Percentiles rank a stretch among this genome's conserved stretches.
These are phyloP conservation scores for Zaprionus camerounensis DNA, from an alignment of 1,140 invertebrate species.

Conservation along the genomic window DNA sequence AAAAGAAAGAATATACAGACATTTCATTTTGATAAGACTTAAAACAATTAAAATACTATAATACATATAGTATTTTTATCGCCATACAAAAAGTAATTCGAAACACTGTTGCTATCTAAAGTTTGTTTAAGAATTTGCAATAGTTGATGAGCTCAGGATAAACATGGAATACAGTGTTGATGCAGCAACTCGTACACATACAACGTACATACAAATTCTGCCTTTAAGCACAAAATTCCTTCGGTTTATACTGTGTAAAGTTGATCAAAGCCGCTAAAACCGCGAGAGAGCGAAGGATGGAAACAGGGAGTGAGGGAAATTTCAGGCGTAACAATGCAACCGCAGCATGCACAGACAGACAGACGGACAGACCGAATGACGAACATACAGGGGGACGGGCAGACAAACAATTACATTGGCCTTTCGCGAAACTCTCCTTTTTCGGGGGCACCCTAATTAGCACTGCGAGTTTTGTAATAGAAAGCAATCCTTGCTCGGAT, in stretches of 20 bases:
- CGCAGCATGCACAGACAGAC: constrained; percentile 3
- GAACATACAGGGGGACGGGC: not conserved
- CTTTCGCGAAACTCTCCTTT: not conserved
- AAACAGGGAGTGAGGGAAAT: not conserved
- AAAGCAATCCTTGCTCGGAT: constrained; percentile 51
- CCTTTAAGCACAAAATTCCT: constrained; percentile 15
- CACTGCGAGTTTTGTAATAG: constrained; percentile 52
- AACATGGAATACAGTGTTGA: not conserved
- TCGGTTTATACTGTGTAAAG: not conserved
- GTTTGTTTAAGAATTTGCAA: not conserved
- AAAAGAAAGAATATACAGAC: too few species aligned
- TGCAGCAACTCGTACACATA: not conserved
- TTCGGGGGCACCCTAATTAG: constrained; percentile 40
- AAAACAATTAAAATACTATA: too few species aligned
- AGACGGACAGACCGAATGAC: not conserved
- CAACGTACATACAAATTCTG: constrained; percentile 7
- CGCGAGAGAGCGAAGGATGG: not conserved
- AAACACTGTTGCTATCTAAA: too few species aligned
- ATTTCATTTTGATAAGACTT: too few species aligned
- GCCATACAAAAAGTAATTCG: too few species aligned
- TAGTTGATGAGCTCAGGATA: not conserved
- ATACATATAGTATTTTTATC: too few species aligned
- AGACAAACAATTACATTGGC: constrained; percentile 1
- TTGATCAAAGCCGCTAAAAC: constrained; percentile 12
- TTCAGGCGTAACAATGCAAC: constrained; percentile 2